A percentile compares a stretch with the other conserved stretches of the same genome.
Conservation (phyloP, 2,797 vertebrate genomes). For the Tapera naevia region DNA sequence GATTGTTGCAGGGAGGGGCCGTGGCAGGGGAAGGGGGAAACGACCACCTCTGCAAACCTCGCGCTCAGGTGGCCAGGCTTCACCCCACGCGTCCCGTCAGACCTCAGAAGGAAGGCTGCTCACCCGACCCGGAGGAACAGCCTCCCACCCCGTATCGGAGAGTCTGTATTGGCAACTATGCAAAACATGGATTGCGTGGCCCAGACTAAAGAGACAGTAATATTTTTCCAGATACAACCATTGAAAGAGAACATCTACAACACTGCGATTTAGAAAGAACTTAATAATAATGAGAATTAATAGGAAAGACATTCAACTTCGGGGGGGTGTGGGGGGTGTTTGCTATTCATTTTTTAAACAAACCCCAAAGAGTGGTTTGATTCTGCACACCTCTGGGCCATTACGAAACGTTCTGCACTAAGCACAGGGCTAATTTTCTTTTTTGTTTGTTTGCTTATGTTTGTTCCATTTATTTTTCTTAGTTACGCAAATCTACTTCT, state of each 20-base stretch:
- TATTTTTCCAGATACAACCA: slow-evolving; percentile 38
- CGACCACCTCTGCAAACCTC: background rate
- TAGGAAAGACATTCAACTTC: slow-evolving; percentile 55
- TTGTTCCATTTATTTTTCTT: slow-evolving; percentile 25
- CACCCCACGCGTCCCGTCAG: background rate
- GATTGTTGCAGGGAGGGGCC: background rate
- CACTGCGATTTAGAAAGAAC: slow-evolving; percentile 38
- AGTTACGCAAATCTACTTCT: slow-evolving; percentile 20
- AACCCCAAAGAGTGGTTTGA: background rate
- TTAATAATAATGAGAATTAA: slow-evolving; percentile 49
- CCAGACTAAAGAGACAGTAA: slow-evolving; percentile 46
- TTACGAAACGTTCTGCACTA: background rate
- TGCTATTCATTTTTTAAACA: background rate
- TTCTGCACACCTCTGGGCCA: slow-evolving; percentile 29
- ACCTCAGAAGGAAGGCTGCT: background rate
- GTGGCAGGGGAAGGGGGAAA: background rate
- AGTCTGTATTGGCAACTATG: slow-evolving; percentile 68
- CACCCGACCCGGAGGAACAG: background rate
- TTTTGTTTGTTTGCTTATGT: background rate
- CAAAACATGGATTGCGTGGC: slow-evolving; percentile 50
- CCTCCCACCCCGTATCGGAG: background rate
- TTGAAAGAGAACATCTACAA: slow-evolving; percentile 63
- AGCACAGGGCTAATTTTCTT: background rate
- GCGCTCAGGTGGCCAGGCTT: background rate
- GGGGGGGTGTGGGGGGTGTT: accelerated